Evolutionary conservation across 2,113 vertebrate genomes (phyloP).

Genomic region (Anseranas semipalmata): DNA sequence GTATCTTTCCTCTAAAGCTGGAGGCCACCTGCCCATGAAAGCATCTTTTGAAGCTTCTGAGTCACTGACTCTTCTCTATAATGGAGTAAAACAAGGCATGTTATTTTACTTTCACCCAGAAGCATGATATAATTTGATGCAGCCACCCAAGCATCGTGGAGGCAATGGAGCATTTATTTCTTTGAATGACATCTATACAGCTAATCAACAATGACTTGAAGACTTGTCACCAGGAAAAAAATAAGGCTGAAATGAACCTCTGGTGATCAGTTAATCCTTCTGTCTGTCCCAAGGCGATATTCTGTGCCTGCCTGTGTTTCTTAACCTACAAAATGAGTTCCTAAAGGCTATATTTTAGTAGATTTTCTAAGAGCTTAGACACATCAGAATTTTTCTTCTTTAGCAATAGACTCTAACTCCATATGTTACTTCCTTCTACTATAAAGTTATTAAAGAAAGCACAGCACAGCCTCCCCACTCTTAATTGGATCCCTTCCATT

Average conservation of each 20-base stretch:
- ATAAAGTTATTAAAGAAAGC: not conserved
- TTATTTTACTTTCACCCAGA: not conserved
- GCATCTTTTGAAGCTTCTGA: not conserved
- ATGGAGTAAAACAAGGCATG: not conserved
- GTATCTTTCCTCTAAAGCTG: not conserved
- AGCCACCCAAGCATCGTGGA: rapidly evolving
- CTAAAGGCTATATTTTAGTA: not conserved
- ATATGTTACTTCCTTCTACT: conserved; percentile 8
- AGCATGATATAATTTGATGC: not conserved
- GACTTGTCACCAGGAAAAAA: not conserved
- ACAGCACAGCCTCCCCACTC: not conserved
- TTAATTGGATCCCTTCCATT: conserved; percentile 17
- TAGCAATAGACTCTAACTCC: not conserved
- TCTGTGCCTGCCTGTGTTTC: not conserved
- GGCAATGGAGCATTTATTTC: not conserved
- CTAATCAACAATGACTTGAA: not conserved
- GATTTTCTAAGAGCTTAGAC: not conserved
- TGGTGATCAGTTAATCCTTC: not conserved
- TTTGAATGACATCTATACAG: not conserved
- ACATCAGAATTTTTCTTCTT: not conserved
- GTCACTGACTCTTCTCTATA: not conserved
- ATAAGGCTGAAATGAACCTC: not conserved
- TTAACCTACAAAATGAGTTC: not conserved
- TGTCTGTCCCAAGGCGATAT: not conserved
- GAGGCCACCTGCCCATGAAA: not conserved